Base-by-base conservation (phyloP, 2,888 invertebrate species). In the Andrena trimmerana region DNA sequence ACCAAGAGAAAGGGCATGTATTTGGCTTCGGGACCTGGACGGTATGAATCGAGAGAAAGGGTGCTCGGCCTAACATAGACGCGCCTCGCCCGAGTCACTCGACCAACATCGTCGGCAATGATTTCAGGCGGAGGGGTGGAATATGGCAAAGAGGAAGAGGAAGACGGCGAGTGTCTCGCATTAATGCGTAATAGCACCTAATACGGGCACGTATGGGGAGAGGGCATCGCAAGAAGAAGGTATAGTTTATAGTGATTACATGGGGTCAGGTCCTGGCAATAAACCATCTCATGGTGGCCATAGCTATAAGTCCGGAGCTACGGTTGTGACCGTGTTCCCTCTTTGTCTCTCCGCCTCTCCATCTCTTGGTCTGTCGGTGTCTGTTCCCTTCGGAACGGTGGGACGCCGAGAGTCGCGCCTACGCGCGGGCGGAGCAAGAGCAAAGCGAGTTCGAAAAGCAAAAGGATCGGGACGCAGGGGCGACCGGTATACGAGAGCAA, bases 221-320 rank as follows among this genome's bases (percentile, higher is more conserved):
- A 79, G 83, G 79, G 75, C 59, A 73, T 81, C 54, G 78, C 86
- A 90, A 90, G 92, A 91, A 92, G 91, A 92, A 93, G 91, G 90
- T 93, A 93, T 93, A 93, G 93, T 93, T 93, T 94, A 93, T 93
- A 93, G 93, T 93, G 93, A 93, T 94, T 94, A 93, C 93, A 93
- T 92, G 93, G 92, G 93, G 93, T 94, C 94, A 94, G 93, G 93
- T 93, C 92, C 76, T 84, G 90, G 93, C 92, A 93, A 94, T 94
- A 94, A 94, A 94, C 91, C 93, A 93, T 93, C 91, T 80, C 87
- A 92, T 89, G 92, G 92, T 93, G 93, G 93, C 91, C 93, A 90
- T 91, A 89, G 91, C 88, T 92, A 87, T 91, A 91, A 88, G 89
- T 80, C 83, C 75, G 76, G 80, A 86, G 83, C 90, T 82, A 89